Percentiles rank a stretch among this genome's conserved stretches.
Conservation (phyloP, 2,113 vertebrate genomes). For the Megaptera novaeangliae region DNA sequence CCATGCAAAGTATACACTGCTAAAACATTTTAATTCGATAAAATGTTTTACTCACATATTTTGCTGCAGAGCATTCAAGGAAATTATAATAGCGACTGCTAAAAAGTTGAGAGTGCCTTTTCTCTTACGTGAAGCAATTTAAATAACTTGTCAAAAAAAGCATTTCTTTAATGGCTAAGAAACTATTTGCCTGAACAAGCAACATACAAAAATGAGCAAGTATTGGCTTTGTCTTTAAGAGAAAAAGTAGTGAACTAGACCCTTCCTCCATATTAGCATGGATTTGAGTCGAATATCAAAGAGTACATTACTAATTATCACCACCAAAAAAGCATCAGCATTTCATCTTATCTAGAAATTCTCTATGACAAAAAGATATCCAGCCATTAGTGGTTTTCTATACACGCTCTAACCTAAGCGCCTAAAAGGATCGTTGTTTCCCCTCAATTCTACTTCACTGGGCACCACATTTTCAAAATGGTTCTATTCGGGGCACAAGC, state of each 20-base stretch:
- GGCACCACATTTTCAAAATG: conserved; percentile 62
- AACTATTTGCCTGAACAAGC: conserved; percentile 31
- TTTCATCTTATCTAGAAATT: conserved; percentile 18
- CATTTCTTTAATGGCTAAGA: neutral
- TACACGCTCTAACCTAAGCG: conserved; percentile 23
- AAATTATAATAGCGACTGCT: conserved; percentile 2
- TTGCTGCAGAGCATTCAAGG: conserved; percentile 23
- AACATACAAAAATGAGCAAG: conserved; percentile 31
- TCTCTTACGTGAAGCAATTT: conserved; percentile 1
- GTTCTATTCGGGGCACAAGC: conserved; percentile 13
- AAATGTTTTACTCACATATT: conserved; percentile 1
- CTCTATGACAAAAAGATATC: conserved; percentile 1
- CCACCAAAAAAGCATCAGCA: conserved; percentile 29
- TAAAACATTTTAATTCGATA: neutral
- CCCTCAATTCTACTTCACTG: conserved; percentile 30
- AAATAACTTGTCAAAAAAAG: conserved; percentile 38
- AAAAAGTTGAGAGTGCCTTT: conserved; percentile 4
- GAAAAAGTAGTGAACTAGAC: conserved; percentile 14
- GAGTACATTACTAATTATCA: neutral
- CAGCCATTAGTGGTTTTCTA: neutral
- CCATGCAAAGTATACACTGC: neutral
- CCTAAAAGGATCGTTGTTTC: conserved; percentile 21
- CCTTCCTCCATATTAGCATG: neutral
- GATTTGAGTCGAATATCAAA: neutral
- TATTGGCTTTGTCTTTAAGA: neutral